Conservation (phyloP, 2,113 vertebrate species). For the Pygoscelis antarcticus region DNA sequence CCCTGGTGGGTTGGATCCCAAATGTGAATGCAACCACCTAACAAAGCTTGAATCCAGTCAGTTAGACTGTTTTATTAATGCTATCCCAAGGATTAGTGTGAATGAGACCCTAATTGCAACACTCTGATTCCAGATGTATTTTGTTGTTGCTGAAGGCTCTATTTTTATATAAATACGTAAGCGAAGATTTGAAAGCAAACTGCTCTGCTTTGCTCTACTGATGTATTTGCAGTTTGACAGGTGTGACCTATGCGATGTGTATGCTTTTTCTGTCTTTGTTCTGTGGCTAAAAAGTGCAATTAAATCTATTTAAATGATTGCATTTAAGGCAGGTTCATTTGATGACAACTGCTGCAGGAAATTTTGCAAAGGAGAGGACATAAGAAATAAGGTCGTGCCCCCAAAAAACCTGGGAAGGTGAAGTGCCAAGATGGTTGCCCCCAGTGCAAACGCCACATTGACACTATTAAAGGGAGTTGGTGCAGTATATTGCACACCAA, state of each 20-base stretch:
- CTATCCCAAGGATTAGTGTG: not conserved
- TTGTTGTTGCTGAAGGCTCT: not conserved
- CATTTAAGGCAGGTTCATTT: not conserved
- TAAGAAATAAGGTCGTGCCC: not conserved
- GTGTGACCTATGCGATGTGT: not conserved
- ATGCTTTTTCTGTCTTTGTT: not conserved
- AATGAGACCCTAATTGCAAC: not conserved
- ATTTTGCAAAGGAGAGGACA: not conserved
- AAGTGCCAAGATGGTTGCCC: not conserved
- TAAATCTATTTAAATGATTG: not conserved
- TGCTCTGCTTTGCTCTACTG: not conserved
- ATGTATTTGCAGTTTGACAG: not conserved
- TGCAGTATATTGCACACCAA: not conserved
- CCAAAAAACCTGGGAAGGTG: not conserved
- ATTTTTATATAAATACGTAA: not conserved
- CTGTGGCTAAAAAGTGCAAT: not conserved
- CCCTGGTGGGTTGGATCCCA: not conserved
- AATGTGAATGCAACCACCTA: constrained; percentile 47
- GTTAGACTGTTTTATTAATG: not conserved
- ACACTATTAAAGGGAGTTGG: not conserved
- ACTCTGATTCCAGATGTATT: not conserved
- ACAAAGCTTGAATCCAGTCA: not conserved
- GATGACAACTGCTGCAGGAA: not conserved
- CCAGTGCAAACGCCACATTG: not conserved
- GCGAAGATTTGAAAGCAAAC: not conserved